Evolutionary conservation across 2,113 vertebrate genomes (phyloP), one percentile per base, ranked within the genome.

Genomic region (Forbesichthys agassizii): DNA sequence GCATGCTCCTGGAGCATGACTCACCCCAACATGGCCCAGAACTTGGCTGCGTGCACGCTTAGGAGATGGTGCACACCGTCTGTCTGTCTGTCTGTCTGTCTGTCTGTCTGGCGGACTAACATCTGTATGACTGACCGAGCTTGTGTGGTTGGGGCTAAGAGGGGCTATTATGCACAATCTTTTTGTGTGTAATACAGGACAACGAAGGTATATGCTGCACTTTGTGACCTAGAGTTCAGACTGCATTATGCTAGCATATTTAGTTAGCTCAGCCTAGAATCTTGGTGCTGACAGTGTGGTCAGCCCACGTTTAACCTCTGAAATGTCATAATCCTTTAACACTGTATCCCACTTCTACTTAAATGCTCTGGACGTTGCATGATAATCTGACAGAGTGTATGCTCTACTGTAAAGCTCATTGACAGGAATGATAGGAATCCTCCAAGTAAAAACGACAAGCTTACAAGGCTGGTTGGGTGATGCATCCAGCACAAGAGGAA

Each of bases 371-470:
- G 71, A 82, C 72, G 69, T 80, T 80, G 81, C 70, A 75, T 76
- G 80, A 69, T 82, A 85, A 88, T 75, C 83, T 82, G 85, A 89
- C 88, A 85, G 66, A 77, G 82, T 65, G 68, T 75, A 85, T 68
- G 2, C 27, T 27, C 27, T 27, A 27, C 27, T 27, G 27, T 27
- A 27, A 27, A 42, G 36, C 4, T 69, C 80, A 76, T 77, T 83
- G 84, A 84, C 79, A 78, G 75, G 75, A 83, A 73, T 68, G 36
- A 42, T 5, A 42, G 7, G 36, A 42, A 42, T 66, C 48, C 20
- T 63, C 33, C 74, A 68, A 72, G 2, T 2, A 27, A 77, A 77
- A 77, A 84, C 78, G 71, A 69, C 49, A 72, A 33, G 1, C 3
- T 9, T 69, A 73, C 80, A 46, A 68, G 64, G 73, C 66, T 47